Evolutionary conservation across 2,113 vertebrate genomes (phyloP), one percentile per base, ranked within the genome.

Genomic region (Megalops atlanticus): DNA sequence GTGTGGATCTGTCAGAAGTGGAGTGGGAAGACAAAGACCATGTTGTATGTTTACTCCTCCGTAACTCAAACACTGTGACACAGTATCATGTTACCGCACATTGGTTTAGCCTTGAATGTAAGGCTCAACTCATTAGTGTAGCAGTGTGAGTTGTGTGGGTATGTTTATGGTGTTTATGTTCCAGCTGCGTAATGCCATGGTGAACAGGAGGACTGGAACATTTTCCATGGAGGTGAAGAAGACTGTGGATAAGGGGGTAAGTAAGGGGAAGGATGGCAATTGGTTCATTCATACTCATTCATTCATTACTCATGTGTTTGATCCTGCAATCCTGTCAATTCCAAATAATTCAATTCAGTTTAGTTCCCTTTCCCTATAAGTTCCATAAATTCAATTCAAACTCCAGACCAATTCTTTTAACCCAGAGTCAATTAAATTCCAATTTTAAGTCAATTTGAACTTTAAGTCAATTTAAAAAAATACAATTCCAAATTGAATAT

Each of bases 191-290:
- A 99, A 97, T 8, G 97, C 97, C 39, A 99, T 99, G 98, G 97
- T 99, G 88, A 99, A 98, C 90, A 93, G 96, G 81, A 97, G 95
- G 93, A 98, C 97, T 0, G 98, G 97, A 64, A 97, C 96, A 84
- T 99, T 99, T 88, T 98, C 97, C 52, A 99, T 99, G 97, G 98
- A 99, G 88, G 97, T 98, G 87, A 98, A 97, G 94, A 97, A 97
- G 92, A 98, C 97, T 0, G 96, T 99, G 87, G 98, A 99, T 87
- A 96, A 96, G 95, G 97, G 98, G 97, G 98, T 99, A 95, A 89
- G 92, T n/a, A n/a, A n/a, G n/a, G n/a, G n/a, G n/a, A n/a, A n/a
- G n/a, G n/a, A n/a, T n/a, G n/a, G n/a, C n/a, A n/a, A n/a, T n/a
- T n/a, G n/a, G n/a, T n/a, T n/a, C n/a, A n/a, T n/a, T n/a, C n/a